These are phyloP conservation scores for Cuniculus paca DNA, from an alignment of 2,797 vertebrate species.

Conservation along the genomic window DNA sequence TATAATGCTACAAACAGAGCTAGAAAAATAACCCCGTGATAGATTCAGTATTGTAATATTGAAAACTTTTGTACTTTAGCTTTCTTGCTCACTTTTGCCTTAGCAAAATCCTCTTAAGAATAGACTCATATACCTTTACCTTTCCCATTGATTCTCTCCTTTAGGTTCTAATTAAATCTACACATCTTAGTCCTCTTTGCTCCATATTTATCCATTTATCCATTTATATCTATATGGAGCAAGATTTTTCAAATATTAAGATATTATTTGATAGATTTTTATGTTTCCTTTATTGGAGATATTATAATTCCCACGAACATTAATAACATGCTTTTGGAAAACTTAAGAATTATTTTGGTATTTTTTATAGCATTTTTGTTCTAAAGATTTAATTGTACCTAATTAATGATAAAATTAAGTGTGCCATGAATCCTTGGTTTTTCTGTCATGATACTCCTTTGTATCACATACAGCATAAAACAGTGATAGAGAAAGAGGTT, in stretches of 20 bases:
- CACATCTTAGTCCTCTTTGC: background rate
- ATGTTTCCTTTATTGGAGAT: slow-evolving; percentile 8
- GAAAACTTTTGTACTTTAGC: background rate
- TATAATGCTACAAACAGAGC: background rate
- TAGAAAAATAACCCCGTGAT: background rate
- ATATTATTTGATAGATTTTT: background rate
- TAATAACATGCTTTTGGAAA: slow-evolving; percentile 1
- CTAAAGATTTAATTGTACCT: background rate
- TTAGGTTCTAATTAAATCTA: background rate
- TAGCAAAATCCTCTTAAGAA: background rate
- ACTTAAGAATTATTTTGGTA: background rate
- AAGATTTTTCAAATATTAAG: background rate
- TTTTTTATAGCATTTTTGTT: slow-evolving; percentile 6
- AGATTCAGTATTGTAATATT: background rate
- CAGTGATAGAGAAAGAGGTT: background rate
- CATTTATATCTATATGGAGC: background rate
- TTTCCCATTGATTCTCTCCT: background rate
- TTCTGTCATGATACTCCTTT: background rate
- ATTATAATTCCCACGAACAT: background rate
- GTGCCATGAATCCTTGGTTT: background rate
- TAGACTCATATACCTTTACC: background rate
- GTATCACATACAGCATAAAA: background rate
- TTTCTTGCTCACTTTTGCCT: background rate
- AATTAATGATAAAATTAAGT: background rate
- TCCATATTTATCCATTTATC: background rate